Conservation (phyloP, 2,113 vertebrate species). For the Ailuropoda melanoleuca region DNA sequence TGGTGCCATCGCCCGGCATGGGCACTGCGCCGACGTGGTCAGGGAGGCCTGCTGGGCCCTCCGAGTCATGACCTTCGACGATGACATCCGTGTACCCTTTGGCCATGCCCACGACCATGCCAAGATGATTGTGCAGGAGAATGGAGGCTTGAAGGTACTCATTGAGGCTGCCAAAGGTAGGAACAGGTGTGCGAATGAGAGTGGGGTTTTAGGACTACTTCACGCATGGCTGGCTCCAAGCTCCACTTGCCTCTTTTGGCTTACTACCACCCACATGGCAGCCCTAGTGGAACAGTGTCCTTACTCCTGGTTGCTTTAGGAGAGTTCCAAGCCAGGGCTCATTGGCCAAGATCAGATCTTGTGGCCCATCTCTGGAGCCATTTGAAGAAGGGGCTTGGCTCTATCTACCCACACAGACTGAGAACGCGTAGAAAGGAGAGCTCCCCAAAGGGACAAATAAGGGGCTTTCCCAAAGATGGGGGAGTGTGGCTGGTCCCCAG, state of each 20-base stretch:
- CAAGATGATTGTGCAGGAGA: constrained; percentile 93
- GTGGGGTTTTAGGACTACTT: neutral
- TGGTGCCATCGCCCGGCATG: constrained; percentile 80
- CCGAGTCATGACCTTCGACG: constrained; percentile 94
- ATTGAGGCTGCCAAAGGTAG: constrained; percentile 94
- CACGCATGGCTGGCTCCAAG: neutral
- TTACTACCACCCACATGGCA: neutral
- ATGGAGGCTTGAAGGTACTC: constrained; percentile 91
- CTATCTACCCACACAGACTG: neutral
- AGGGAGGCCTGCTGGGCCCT: constrained; percentile 87
- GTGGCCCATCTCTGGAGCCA: neutral
- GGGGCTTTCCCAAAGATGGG: neutral
- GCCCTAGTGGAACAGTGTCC: neutral
- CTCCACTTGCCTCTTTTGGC: neutral
- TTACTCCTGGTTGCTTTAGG: neutral
- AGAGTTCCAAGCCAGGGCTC: neutral
- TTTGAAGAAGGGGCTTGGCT: neutral
- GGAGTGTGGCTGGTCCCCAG: fast-evolving
- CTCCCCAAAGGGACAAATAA: neutral
- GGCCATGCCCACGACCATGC: constrained; percentile 94
- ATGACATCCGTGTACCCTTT: constrained; percentile 94
- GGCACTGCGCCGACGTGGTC: constrained; percentile 81
- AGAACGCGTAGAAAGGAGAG: neutral
- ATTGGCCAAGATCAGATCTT: neutral
- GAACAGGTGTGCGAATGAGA: neutral